These are phyloP conservation scores for Drusus annulatus DNA, from an alignment of 1,140 invertebrate genomes.

Conservation along the genomic window DNA sequence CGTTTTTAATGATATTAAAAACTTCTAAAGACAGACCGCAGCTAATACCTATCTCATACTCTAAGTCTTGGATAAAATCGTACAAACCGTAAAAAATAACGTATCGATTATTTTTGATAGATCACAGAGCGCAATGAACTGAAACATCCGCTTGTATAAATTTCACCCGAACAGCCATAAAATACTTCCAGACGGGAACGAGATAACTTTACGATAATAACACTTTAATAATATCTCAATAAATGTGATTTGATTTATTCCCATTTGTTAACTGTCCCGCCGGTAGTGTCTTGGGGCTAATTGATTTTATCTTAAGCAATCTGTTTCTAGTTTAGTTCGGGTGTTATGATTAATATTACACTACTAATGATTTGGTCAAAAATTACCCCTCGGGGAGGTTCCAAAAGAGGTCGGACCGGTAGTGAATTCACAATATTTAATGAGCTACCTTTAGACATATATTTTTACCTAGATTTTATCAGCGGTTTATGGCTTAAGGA, in stretches of 20 bases:
- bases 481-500: conserved; percentile 15
- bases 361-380: conserved; percentile 45
- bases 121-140: conserved; percentile 30
- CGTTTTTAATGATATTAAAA: too few species aligned
- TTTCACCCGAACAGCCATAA: conserved; percentile 30
- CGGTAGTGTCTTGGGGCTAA: conserved; percentile 45
- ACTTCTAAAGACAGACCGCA: too few species aligned
- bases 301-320: conserved; percentile 50
- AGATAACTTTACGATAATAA: conserved; percentile 26
- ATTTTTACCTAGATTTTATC: conserved; percentile 33
- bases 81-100: too few species aligned
- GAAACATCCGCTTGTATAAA: conserved; percentile 33
- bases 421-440: conserved; percentile 34
- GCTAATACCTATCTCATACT: too few species aligned
- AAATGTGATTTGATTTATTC: conserved; percentile 37
- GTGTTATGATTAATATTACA: conserved; percentile 56
- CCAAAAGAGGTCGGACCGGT: conserved; percentile 21
- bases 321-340: conserved; percentile 39
- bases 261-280: background rate
- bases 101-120: background rate
- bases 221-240: conserved; percentile 49
- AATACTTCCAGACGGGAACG: conserved; percentile 16
- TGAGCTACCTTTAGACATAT: conserved; percentile 28
- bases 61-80: too few species aligned
- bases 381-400: conserved; percentile 36